A percentile compares a stretch with the other conserved stretches of the same genome.
These are phyloP conservation scores for Drosophila dives DNA, from an alignment of 2,888 invertebrate species.

Conservation along the genomic window DNA sequence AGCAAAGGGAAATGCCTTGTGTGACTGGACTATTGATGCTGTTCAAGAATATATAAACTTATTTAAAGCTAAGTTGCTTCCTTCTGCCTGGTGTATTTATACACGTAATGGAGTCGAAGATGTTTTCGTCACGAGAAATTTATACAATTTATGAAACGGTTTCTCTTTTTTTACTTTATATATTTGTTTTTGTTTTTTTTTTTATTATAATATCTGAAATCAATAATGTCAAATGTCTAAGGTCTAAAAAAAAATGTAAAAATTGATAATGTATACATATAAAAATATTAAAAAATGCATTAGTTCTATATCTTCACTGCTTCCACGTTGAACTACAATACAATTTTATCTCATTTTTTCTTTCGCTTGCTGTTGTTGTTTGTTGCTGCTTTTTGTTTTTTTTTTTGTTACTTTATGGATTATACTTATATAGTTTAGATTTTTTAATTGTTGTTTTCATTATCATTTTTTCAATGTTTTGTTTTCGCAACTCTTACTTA, in stretches of 20 bases:
- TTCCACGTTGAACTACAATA: constrained; percentile 78
- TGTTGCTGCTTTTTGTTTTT: constrained; percentile 32
- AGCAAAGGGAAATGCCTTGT: background rate
- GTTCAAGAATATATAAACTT: background rate
- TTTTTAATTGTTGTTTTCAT: constrained; percentile 8
- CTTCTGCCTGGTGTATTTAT: background rate
- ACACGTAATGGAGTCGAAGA: background rate
- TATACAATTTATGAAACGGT: background rate
- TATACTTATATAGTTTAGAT: constrained; percentile 51
- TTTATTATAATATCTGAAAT: constrained; percentile 83
- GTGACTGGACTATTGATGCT: background rate
- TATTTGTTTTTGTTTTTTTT: constrained; percentile 37
- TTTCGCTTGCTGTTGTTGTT: constrained; percentile 46
- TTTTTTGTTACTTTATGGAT: constrained; percentile 60
- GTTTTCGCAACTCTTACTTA: constrained; percentile 56
- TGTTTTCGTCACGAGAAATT: background rate
- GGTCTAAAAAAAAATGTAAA: constrained; percentile 83
- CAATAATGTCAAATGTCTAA: constrained; percentile 84
- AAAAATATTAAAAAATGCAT: constrained; percentile 84
- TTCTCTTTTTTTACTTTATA: constrained; percentile 23
- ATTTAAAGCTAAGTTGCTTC: background rate
- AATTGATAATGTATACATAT: constrained; percentile 84
- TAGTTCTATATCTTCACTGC: constrained; percentile 65
- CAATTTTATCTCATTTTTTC: constrained; percentile 63
- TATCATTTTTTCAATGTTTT: constrained; percentile 25